Base-by-base conservation (phyloP, 1,140 invertebrate genomes). In the Pseudomyrmex gracilis region DNA sequence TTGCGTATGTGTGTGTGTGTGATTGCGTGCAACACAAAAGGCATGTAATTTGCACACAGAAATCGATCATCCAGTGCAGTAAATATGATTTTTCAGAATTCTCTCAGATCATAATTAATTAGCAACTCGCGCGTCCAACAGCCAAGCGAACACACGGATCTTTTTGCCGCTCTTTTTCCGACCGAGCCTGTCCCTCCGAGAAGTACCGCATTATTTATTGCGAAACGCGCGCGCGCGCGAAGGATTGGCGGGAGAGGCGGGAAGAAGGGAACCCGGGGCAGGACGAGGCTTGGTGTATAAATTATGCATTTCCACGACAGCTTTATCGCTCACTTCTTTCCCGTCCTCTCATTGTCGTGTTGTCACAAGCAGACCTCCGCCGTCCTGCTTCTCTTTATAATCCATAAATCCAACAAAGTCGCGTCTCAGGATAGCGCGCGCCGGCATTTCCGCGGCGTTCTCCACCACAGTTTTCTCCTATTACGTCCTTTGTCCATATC, bases 331-430 rank as follows among this genome's bases (percentile, higher is more conserved):
- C 88, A 90, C 90, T 92, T 92, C 92, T 93, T 93, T 92, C 89
- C 89, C 90, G 89, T 89, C 88, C 86, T 92, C 88, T 92, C 92
- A 90, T 93, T 93, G 92, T 93, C 90, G 88, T 91, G 89, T 92
- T 93, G 92, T 93, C 92, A 92, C 91, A 91, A 90, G 66, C 92
- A 93, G 90, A 90, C 89, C 86, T 87, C 76, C 76, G 83, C 71
- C 82, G 76, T 85, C 78, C 87, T 88, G 67, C 87, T 91, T 87
- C 90, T 92, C 91, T 92, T 93, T 88, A 93, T 92, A 92, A 93
- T 93, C 92, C 91, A 92, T 93, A 93, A 93, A 93, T 93, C 91
- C 92, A 90, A 90, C 92, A 92, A 92, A 92, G 91, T 92, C 91
- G 89, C 87, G 90, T 90, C 88, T 89, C 88, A 90, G 90, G 34